These are phyloP conservation scores for Etheostoma spectabile DNA, from an alignment of 2,113 vertebrate species.

Conservation along the genomic window DNA sequence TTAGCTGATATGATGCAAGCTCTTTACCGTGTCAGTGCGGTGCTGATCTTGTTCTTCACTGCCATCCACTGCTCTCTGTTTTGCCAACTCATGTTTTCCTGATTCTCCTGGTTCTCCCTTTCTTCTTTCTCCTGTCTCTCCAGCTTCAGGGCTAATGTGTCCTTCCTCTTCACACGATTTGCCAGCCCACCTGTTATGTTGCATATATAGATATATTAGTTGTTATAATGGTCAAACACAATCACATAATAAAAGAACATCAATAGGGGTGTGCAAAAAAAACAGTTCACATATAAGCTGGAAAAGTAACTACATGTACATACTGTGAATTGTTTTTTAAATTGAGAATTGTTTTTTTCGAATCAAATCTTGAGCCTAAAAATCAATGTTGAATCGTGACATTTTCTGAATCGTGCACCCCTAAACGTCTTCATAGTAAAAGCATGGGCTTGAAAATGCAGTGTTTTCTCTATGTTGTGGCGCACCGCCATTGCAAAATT, in stretches of 20 bases:
- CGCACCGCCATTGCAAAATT: too few relatives aligned
- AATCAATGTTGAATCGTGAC: too few relatives aligned
- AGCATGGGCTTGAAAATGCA: not conserved
- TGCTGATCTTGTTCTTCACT: slow-evolving; percentile 90
- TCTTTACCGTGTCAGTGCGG: slow-evolving; percentile 88
- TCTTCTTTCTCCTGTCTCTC: slow-evolving; percentile 77
- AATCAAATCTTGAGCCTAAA: too few relatives aligned
- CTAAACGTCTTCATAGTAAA: not conserved
- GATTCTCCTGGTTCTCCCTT: slow-evolving; percentile 70
- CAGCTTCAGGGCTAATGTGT: slow-evolving; percentile 92
- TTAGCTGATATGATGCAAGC: not conserved
- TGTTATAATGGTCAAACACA: too few relatives aligned
- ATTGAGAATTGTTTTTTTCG: too few relatives aligned
- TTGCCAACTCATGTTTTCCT: slow-evolving; percentile 84
- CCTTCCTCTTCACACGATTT: slow-evolving; percentile 93
- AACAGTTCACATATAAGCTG: too few relatives aligned
- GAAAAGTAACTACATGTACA: too few relatives aligned
- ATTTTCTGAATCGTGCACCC: too few relatives aligned
- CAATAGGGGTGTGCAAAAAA: too few relatives aligned
- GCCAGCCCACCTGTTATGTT: slow-evolving; percentile 87
- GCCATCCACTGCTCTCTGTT: slow-evolving; percentile 93
- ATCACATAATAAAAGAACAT: not conserved
- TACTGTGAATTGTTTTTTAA: too few relatives aligned
- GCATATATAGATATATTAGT: too few relatives aligned
- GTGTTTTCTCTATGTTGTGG: too few relatives aligned